phyloP scores from a whole-genome alignment of 2,113 vertebrate genomes.

The Lepidothrix coronata region DNA sequence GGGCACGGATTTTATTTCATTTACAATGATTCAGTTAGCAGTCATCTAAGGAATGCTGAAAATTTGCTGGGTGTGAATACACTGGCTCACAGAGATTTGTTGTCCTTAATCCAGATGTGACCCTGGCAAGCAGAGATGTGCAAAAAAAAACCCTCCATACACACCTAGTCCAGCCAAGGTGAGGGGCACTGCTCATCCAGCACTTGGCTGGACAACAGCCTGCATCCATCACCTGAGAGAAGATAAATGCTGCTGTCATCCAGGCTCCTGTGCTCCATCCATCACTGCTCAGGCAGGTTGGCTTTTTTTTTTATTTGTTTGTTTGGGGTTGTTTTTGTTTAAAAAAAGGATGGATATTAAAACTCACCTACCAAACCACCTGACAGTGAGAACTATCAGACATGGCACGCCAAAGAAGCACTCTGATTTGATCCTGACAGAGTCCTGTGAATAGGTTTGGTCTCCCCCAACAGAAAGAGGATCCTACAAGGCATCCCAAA shows the following conservation, averaged over 20 bases:
- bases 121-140: neutral
- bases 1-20: neutral
- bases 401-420: accelerated
- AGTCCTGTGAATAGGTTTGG: neutral
- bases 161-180: neutral
- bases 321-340: neutral
- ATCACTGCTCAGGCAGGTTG: neutral
- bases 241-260: slow-evolving; percentile 9
- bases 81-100: neutral
- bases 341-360: neutral
- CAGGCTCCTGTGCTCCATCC: neutral
- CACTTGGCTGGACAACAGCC: neutral
- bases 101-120: neutral
- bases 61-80: neutral
- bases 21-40: neutral
- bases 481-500: neutral
- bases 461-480: neutral
- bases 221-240: slow-evolving; percentile 1
- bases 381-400: neutral
- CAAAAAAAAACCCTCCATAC: neutral
- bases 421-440: neutral
- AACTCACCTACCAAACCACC: neutral
- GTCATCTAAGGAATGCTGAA: neutral
- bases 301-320: neutral
- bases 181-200: slow-evolving; percentile 15